phyloP scores from a whole-genome alignment of 2,113 vertebrate species.

The Andinoacara biseriatus region DNA sequence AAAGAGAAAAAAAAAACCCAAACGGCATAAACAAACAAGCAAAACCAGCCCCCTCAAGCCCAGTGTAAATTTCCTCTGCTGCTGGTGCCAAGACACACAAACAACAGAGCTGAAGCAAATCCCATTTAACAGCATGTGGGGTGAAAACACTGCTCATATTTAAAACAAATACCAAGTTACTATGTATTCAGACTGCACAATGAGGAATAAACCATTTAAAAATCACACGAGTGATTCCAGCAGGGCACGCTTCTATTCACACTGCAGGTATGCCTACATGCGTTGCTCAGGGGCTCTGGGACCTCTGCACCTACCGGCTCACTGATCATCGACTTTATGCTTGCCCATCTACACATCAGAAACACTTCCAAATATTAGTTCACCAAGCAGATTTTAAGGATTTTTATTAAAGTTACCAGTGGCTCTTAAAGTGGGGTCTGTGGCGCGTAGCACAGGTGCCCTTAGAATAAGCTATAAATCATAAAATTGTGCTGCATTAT shows the following conservation, averaged over 20 bases:
- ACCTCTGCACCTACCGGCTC: background rate
- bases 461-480: background rate
- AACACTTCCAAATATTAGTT: background rate
- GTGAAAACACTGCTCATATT: slow-evolving; percentile 49
- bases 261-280: slow-evolving; percentile 7
- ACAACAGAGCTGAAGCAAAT: slow-evolving; percentile 46
- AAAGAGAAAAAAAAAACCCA: background rate
- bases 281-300: background rate
- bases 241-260: background rate
- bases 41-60: slow-evolving; percentile 54
- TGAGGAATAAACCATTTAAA: slow-evolving; percentile 37
- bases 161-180: slow-evolving; percentile 63
- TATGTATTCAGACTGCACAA: slow-evolving; percentile 50
- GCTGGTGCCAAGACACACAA: slow-evolving; percentile 67
- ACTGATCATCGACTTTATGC: background rate
- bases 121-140: slow-evolving; percentile 59
- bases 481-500: background rate
- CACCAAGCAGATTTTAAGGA: background rate
- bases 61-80: slow-evolving; percentile 59
- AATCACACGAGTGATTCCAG: slow-evolving; percentile 21
- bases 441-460: no score
- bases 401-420: background rate
- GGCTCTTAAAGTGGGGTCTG: background rate
- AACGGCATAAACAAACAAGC: slow-evolving; percentile 57
- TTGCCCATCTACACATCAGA: background rate